These are phyloP conservation scores for Cryptophagus acutangulus DNA, from an alignment of 2,888 invertebrate genomes.

Conservation along the genomic window DNA sequence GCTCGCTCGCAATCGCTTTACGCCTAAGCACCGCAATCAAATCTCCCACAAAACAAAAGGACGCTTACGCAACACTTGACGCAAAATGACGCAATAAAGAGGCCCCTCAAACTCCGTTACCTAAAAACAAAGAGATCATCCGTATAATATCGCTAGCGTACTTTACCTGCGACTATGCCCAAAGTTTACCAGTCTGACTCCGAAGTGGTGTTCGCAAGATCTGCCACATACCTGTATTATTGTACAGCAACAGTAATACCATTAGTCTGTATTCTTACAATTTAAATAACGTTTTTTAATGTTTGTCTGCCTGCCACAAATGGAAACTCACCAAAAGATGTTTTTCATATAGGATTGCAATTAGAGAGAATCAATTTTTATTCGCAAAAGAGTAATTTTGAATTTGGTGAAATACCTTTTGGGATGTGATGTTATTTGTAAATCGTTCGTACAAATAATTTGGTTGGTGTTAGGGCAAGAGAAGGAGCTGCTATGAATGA, in stretches of 20 bases:
- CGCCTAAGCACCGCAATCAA: slow-evolving; percentile 21
- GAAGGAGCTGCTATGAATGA: no score
- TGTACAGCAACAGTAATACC: slow-evolving; percentile 47
- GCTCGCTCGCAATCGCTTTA: slow-evolving; percentile 17
- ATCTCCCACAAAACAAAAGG: not conserved
- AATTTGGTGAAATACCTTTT: not conserved
- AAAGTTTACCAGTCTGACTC: slow-evolving; percentile 8
- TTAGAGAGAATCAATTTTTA: no score
- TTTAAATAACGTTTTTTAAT: slow-evolving; percentile 17
- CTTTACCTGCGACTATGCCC: slow-evolving; percentile 43
- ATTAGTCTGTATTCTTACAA: slow-evolving; percentile 41
- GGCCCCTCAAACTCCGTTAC: slow-evolving; percentile 42
- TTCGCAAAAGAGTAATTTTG: not conserved
- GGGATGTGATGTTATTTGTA: no score
- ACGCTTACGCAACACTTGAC: not conserved
- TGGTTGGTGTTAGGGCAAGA: slow-evolving; percentile 1
- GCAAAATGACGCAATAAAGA: slow-evolving; percentile 27
- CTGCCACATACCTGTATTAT: slow-evolving; percentile 47
- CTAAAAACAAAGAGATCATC: slow-evolving; percentile 41
- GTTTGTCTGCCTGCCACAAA: slow-evolving; percentile 31
- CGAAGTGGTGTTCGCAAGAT: slow-evolving; percentile 23
- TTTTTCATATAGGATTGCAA: no score
- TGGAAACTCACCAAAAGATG: slow-evolving; percentile 34
- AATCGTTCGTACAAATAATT: no score
- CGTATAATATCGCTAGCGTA: slow-evolving; percentile 30